Evolutionary conservation across 1,140 invertebrate genomes (phyloP).

Genomic region (Zaprionus capensis): DNA sequence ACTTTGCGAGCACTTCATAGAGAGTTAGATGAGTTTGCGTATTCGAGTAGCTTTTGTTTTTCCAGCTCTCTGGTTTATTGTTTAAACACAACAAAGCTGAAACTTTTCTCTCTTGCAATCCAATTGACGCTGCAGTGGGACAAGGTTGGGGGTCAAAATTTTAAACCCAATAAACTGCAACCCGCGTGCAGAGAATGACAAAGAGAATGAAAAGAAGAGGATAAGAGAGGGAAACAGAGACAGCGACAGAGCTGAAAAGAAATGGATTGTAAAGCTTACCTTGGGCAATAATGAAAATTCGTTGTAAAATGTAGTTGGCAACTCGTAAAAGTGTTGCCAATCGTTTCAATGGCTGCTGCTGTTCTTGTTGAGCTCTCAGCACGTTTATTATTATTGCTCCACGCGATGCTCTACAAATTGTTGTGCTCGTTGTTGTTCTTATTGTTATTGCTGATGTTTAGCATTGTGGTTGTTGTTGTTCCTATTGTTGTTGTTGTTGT

Average conservation of each 20-base stretch:
- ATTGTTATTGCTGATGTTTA: slow-evolving; percentile 29
- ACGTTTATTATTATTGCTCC: slow-evolving; percentile 9
- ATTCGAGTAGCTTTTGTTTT: not conserved
- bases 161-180: slow-evolving; percentile 45
- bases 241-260: slow-evolving; percentile 3
- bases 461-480: slow-evolving; percentile 15
- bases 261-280: slow-evolving; percentile 52
- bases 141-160: slow-evolving; percentile 17
- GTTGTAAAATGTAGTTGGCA: slow-evolving; percentile 76
- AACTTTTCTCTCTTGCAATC: slow-evolving; percentile 2
- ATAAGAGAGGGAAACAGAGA: not conserved
- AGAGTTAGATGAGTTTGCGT: not conserved
- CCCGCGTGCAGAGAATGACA: slow-evolving; percentile 1
- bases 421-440: slow-evolving; percentile 34
- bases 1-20: not conserved
- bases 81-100: slow-evolving; percentile 1
- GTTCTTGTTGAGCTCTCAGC: not conserved
- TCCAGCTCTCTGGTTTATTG: slow-evolving; percentile 2
- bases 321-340: slow-evolving; percentile 77
- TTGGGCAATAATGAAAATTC: slow-evolving; percentile 78
- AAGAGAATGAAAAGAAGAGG: not conserved
- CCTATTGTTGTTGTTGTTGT: slow-evolving; percentile 32
- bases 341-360: slow-evolving; percentile 43
- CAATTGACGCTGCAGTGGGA: slow-evolving; percentile 14
- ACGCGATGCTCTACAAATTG: slow-evolving; percentile 13